Base-by-base conservation (phyloP, 2,888 invertebrate species). In the Mycogona germanica region DNA sequence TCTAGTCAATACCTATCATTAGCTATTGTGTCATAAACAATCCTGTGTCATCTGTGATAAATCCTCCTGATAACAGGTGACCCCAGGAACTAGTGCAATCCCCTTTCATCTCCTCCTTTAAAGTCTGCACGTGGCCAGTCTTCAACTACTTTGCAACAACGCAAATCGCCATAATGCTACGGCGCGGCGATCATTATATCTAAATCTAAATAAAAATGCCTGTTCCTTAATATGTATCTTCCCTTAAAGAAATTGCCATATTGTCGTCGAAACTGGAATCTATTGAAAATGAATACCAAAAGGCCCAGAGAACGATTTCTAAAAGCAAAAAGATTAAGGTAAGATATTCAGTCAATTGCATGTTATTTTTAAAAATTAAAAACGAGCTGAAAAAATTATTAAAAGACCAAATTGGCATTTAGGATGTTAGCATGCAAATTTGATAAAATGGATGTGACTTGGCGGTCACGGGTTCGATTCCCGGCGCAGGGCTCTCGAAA, bases 261-360 rank as follows among this genome's bases (percentile, higher is more conserved):
- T 54, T 66, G 12, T 63, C 62, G 53, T 64, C 64, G 29, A 62
- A 64, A 44, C 52, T 63, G 25, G 68, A 69, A 41, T 55, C 46
- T 21, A 53, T 68, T 30, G 68, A 69, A 35, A 70, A 63, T 60
- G 70, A 71, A 41, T 59, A 68, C 29, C 61, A 63, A 37, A 69
- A 67, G 57, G 67, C 68, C 19, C 66, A 67, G 38, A 67, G 65
- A 51, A 54, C 60, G 6, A 47, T 66, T 19, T 57, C 53, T 21
- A 62, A 62, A 30, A 65, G 63, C 53, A 65, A 63, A 55, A 64
- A 64, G 48, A 62, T 59, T 17, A 51, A 57, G 52, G 55, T 55
- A 25, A 6, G 30, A n/a, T 32, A 32, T n/a, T 12, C 35, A 12
- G n/a, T 32, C 9, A 32, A 12, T 32, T 32, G 35, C 9, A 32